These are phyloP conservation scores for Physeter macrocephalus DNA, from an alignment of 2,113 vertebrate species.

Conservation along the genomic window DNA sequence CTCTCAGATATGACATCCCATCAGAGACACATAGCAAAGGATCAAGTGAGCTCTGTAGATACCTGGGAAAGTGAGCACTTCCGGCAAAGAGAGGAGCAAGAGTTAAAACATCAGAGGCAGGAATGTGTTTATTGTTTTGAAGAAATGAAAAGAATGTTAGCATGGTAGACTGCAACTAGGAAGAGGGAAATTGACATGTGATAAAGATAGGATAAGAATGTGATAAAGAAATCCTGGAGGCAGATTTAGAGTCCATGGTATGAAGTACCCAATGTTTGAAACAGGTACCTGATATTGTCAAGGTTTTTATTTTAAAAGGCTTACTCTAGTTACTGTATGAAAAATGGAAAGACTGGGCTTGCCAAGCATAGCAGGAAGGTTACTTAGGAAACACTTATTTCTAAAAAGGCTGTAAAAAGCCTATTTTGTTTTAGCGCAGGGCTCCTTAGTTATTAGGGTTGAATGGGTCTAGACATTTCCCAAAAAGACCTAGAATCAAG, in stretches of 20 bases:
- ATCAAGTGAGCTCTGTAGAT: not conserved
- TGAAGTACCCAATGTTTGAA: not conserved
- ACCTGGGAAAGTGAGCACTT: not conserved
- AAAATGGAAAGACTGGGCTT: not conserved
- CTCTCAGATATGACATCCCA: not conserved
- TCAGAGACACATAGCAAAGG: not conserved
- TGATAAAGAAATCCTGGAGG: not conserved
- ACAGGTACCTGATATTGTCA: not conserved
- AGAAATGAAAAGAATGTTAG: not conserved
- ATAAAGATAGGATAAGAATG: not conserved
- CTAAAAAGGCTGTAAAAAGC: not conserved
- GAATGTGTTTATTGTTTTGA: not conserved
- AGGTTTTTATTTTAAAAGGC: not conserved
- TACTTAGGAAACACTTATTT: not conserved
- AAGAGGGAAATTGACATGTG: not conserved
- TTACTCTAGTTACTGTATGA: not conserved
- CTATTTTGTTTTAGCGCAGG: not conserved
- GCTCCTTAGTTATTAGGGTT: not conserved
- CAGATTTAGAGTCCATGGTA: not conserved
- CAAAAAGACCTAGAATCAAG: not conserved
- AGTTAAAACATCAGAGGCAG: not conserved
- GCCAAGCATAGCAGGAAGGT: accelerated
- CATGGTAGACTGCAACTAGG: not conserved
- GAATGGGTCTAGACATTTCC: not conserved
- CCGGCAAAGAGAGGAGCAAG: not conserved